Percentiles rank a stretch among this genome's conserved stretches.
Evolutionary conservation across 2,888 invertebrate species (phyloP).

Genomic region (Antitype chi): DNA sequence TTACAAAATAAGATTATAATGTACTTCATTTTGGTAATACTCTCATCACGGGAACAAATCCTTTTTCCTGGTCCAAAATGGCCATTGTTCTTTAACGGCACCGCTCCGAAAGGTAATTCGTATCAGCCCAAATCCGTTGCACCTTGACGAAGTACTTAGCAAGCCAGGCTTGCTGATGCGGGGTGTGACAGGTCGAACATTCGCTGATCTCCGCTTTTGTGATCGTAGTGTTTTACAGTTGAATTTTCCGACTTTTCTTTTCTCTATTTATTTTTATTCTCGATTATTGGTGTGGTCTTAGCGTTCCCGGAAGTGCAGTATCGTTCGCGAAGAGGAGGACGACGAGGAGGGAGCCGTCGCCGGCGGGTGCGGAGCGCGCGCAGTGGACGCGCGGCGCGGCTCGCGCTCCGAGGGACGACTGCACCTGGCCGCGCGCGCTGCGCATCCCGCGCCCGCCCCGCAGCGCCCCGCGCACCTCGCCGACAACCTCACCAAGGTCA

Average conservation of each 20-base stretch:
- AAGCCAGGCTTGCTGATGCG: background rate
- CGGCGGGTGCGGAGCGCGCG: constrained; percentile 90
- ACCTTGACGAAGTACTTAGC: background rate
- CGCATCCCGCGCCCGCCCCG: constrained; percentile 86
- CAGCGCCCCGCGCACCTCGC: constrained; percentile 90
- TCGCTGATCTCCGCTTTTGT: background rate
- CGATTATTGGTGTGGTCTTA: constrained; percentile 68
- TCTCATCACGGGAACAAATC: background rate
- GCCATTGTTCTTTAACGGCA: background rate
- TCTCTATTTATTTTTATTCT: background rate
- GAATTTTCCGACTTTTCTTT: background rate
- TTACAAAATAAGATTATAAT: background rate
- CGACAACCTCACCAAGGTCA: constrained; percentile 90
- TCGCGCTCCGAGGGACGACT: constrained; percentile 95
- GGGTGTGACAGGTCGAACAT: background rate
- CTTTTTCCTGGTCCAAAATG: background rate
- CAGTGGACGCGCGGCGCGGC: constrained; percentile 91
- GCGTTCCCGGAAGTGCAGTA: constrained; percentile 96
- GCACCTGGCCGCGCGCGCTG: constrained; percentile 92
- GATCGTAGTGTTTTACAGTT: background rate
- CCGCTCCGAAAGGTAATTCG: background rate
- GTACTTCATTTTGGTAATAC: background rate
- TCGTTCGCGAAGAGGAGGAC: constrained; percentile 98
- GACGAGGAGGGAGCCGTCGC: constrained; percentile 93
- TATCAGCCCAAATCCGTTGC: background rate